Evolutionary conservation across 2,888 invertebrate genomes (phyloP).

Genomic region (Drosophila multiciliata): DNA sequence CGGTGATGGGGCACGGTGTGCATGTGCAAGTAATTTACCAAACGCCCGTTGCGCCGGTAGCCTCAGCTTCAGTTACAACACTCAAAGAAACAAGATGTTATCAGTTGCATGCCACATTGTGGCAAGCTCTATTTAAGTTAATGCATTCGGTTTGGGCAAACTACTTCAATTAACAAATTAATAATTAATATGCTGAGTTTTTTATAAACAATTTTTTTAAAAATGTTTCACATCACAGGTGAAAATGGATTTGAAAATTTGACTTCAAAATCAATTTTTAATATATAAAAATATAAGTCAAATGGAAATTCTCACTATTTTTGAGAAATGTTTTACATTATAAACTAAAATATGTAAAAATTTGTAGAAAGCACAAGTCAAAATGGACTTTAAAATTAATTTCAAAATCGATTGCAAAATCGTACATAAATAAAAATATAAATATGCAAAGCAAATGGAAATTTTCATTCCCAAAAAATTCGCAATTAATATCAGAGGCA

Average conservation of each 20-base stretch:
- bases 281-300: too few relatives aligned
- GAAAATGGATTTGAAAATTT: background rate
- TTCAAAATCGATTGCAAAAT: background rate
- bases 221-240: background rate
- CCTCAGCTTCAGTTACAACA: conserved; percentile 40
- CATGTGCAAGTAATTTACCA: conserved; percentile 74
- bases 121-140: background rate
- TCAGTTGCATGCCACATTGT: background rate
- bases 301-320: too few relatives aligned
- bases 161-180: background rate
- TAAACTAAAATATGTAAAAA: too few relatives aligned
- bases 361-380: too few relatives aligned
- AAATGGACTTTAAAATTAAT: background rate
- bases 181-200: background rate
- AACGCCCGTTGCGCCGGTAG: conserved; percentile 62
- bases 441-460: background rate
- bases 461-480: background rate
- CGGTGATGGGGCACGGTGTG: conserved; percentile 32
- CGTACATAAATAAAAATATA: background rate
- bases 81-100: background rate
- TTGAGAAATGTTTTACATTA: too few relatives aligned
- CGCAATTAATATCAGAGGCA: background rate
- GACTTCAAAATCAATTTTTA: too few relatives aligned
- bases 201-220: background rate
- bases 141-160: background rate